Evolutionary conservation across 2,113 vertebrate species (phyloP), one percentile per base, ranked within the genome.

Genomic region (Oreocharis arfaki): DNA sequence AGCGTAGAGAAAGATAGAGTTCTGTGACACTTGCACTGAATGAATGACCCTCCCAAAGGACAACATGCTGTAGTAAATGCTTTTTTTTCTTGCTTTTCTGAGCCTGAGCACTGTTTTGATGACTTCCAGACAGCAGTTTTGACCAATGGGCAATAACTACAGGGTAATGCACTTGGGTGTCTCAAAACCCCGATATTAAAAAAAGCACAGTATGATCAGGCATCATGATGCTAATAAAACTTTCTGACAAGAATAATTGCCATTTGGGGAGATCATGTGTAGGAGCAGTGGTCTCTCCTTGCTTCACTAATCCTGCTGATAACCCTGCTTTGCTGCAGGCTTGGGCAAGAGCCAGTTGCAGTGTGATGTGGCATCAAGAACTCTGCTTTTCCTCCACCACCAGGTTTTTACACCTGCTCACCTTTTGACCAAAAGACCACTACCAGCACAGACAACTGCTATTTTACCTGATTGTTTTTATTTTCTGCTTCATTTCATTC

Each of bases 31-130:
- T n/a, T 39, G 12, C 37, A 53, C 26, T 24, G 65, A 89, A 41
- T 55, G 49, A 57, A 57, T 32, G 37, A 64, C 42, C 12, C 13
- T 82, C 81, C 33, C 49, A 68, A 91, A 79, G n/a, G 28, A 46
- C 37, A 69, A 14, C 14, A 19, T 27, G 7, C 3, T 6, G 1
- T 13, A 73, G 7, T 9, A 63, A 78, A 50, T 41, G 37, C 2
- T 3, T 10, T 47, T 16, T 61, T 41, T 33, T 28, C 46, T n/a
- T 16, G 0, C 5, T 77, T 83, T 78, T 75, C 55, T 0, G 0
- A 87, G 28, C 8, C 37, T 82, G 11, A 76, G 3, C 5, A 20
- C 16, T 78, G 22, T 7, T 95, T 67, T 74, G n/a, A 32, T 39
- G 73, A 20, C 44, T 55, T 92, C 27, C 16, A 75, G 33, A n/a